phyloP scores from a whole-genome alignment of 2,888 invertebrate genomes.

The Ecdyonurus torrentis region DNA sequence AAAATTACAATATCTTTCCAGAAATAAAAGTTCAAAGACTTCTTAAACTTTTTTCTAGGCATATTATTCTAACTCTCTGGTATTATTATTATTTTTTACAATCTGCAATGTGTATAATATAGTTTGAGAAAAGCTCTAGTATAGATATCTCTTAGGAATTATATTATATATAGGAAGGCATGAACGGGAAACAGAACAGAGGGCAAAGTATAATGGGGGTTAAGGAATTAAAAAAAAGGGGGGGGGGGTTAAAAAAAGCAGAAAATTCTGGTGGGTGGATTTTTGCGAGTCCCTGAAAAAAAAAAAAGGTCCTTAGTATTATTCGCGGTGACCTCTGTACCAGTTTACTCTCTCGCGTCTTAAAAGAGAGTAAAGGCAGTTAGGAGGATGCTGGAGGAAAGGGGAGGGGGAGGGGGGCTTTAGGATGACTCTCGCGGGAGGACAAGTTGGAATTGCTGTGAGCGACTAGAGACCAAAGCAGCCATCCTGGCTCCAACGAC shows the following conservation, averaged over 20 bases:
- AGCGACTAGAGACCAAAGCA: neutral
- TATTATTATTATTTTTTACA: no score
- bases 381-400: neutral
- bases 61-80: no score
- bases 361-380: no score
- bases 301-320: no score
- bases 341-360: neutral
- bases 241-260: no score
- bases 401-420: neutral
- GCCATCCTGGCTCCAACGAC: neutral
- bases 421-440: slow-evolving; percentile 1
- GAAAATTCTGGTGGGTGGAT: no score
- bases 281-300: no score
- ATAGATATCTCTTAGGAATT: neutral
- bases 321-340: neutral
- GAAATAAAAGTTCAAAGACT: no score
- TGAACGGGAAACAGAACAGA: no score
- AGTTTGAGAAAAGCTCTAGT: neutral
- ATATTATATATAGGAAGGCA: neutral
- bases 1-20: no score
- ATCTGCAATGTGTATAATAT: no score
- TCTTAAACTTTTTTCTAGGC: no score
- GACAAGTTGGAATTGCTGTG: slow-evolving; percentile 1
- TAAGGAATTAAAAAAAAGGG: neutral
- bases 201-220: neutral